Evolutionary conservation across 2,113 vertebrate species (phyloP).

Genomic region (Apeltes quadracus): DNA sequence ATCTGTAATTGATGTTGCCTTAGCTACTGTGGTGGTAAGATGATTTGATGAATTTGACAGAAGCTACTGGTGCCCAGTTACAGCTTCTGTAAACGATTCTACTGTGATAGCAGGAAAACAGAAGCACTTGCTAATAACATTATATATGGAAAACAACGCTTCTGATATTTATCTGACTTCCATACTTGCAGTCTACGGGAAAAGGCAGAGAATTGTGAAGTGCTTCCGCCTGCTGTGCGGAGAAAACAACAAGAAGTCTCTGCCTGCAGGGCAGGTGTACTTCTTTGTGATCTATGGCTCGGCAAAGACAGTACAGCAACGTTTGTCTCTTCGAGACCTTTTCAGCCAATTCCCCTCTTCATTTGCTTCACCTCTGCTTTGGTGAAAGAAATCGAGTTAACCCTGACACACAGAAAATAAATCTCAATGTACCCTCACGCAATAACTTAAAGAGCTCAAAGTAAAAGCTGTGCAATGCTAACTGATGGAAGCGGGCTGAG

Average conservation of each 20-base stretch:
- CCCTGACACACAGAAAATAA: neutral
- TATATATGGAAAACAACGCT: neutral
- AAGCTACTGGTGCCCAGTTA: slow-evolving; percentile 22
- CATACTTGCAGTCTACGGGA: slow-evolving; percentile 10
- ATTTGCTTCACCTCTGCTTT: slow-evolving; percentile 1
- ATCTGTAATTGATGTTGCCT: slow-evolving; percentile 42
- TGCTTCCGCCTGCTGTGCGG: neutral
- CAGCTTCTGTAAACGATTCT: slow-evolving; percentile 39
- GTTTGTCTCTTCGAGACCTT: neutral
- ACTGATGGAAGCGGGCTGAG: slow-evolving; percentile 67
- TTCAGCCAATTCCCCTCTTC: neutral
- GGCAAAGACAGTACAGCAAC: slow-evolving; percentile 9
- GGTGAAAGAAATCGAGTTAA: neutral
- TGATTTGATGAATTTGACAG: slow-evolving; percentile 63
- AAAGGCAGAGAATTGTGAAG: neutral
- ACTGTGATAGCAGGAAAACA: slow-evolving; percentile 19
- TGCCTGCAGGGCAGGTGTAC: slow-evolving; percentile 7
- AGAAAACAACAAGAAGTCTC: slow-evolving; percentile 11
- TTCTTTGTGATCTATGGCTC: slow-evolving; percentile 17
- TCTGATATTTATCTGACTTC: slow-evolving; percentile 2
- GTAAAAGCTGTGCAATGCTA: slow-evolving; percentile 46
- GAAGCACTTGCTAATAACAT: slow-evolving; percentile 1
- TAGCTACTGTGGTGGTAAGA: slow-evolving; percentile 17
- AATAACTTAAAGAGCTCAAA: slow-evolving; percentile 33
- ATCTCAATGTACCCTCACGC: slow-evolving; percentile 7